Percentiles rank a stretch among this genome's conserved stretches.
phyloP scores from a whole-genome alignment of 2,797 vertebrate genomes.

The Psittacula echo region DNA sequence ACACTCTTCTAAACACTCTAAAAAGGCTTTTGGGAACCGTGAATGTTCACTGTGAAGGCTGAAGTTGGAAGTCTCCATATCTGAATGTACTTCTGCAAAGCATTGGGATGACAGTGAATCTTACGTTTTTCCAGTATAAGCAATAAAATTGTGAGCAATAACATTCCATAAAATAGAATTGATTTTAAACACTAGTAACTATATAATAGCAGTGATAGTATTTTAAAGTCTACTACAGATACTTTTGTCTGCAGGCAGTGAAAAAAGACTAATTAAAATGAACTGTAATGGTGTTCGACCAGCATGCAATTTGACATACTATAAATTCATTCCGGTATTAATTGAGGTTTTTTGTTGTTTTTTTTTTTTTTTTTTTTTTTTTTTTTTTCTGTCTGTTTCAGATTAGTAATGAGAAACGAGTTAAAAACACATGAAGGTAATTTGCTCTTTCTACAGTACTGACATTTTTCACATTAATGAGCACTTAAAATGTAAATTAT shows the following conservation, averaged over 20 bases:
- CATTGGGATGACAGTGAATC: not conserved
- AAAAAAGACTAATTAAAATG: slow-evolving; percentile 45
- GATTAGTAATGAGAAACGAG: slow-evolving; percentile 49
- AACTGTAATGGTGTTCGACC: not conserved
- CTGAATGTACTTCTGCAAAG: not conserved
- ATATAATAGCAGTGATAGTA: not conserved
- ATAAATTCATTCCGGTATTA: slow-evolving; percentile 40
- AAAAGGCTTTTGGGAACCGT: not conserved
- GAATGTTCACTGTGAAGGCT: not conserved
- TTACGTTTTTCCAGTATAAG: not conserved
- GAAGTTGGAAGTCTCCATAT: not conserved
- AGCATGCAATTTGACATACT: slow-evolving; percentile 48
- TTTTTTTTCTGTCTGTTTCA: not conserved
- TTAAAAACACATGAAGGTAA: slow-evolving; percentile 3
- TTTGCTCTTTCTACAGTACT: slow-evolving; percentile 42
- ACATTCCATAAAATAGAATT: slow-evolving; percentile 3
- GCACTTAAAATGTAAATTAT: slow-evolving; percentile 73
- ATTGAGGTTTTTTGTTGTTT: slow-evolving; percentile 26
- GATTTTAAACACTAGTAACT: slow-evolving; percentile 27
- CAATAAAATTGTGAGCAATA: not conserved
- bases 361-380: not conserved
- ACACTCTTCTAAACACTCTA: not conserved
- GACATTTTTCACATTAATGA: slow-evolving; percentile 70
- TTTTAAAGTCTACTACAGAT: slow-evolving; percentile 13
- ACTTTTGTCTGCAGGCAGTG: slow-evolving; percentile 2